Base-by-base conservation (phyloP, 2,888 invertebrate species). In the Onthophagus sagittarius region DNA sequence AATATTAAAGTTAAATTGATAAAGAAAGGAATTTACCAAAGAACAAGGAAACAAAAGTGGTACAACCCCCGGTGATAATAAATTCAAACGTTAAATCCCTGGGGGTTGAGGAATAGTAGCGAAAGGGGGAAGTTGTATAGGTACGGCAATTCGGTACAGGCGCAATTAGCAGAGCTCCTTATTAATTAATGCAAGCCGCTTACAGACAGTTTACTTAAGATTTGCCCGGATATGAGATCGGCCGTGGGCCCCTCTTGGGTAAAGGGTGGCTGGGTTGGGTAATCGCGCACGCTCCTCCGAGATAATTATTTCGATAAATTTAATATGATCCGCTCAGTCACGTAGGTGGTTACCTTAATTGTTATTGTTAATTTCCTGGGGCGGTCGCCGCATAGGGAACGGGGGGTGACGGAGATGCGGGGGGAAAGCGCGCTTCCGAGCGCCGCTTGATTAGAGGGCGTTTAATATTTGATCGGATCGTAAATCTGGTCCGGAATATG, bases 181-280 rank as follows among this genome's bases (percentile, higher is more conserved):
- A 85, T 85, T 85, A 85, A 85, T 85, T 85, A 85, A 85, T 84
- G 83, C 83, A 82, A 84, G 83, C 83, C 83, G 83, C 84, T 84
- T 84, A 83, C 83, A 83, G 83, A 83, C 83, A 84, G 84, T 83
- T 84, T 84, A 83, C 83, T 83, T 83, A 84, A 84, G 83, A 84
- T 83, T 82, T 79, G 82, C 79, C 82, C 82, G 83, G 83, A 83
- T 83, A 82, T 84, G 82, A 82, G 81, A 78, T 79, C 77, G 75
- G 77, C 76, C 76, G 63, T 23, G 77, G 77, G 63, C 5, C 31
- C 23, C 32, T 9, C 6, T 15, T 76, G 71, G 23, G 63, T 75
- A 77, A 74, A 76, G 75, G 77, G 77, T 72, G 78, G 73, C 75
- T 77, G 80, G 79, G 81, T 79, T 80, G 81, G 32, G 67, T 83